Evolutionary conservation across 2,888 invertebrate genomes (phyloP).

Genomic region (Cepaea hortensis): DNA sequence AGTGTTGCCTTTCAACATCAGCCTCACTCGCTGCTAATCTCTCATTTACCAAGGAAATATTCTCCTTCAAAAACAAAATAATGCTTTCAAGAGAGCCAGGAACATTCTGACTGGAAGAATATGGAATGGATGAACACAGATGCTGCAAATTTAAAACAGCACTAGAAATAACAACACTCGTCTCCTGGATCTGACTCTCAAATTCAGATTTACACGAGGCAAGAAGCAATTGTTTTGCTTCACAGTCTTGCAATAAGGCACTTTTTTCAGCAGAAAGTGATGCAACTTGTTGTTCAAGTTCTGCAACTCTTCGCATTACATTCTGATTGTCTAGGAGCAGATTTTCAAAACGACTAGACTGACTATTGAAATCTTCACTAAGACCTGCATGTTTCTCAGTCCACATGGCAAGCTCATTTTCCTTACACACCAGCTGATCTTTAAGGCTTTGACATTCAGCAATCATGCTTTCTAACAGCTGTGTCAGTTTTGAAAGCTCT

Average conservation of each 20-base stretch:
- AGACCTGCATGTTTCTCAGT: neutral
- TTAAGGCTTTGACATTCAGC: slow-evolving; percentile 29
- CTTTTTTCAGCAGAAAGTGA: slow-evolving; percentile 35
- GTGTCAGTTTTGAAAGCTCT: slow-evolving; percentile 10
- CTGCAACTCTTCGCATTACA: slow-evolving; percentile 20
- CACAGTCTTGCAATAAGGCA: slow-evolving; percentile 38
- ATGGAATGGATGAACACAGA: slow-evolving; percentile 16
- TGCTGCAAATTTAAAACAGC: slow-evolving; percentile 20
- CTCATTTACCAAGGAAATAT: slow-evolving; percentile 1
- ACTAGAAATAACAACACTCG: slow-evolving; percentile 9
- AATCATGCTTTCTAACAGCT: neutral
- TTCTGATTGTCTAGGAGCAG: slow-evolving; percentile 15
- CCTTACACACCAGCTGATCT: neutral
- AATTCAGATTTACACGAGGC: slow-evolving; percentile 6
- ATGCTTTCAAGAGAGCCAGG: slow-evolving; percentile 6
- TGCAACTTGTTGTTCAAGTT: slow-evolving; percentile 36
- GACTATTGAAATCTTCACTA: slow-evolving; percentile 1
- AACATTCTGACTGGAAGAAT: neutral
- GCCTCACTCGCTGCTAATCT: neutral
- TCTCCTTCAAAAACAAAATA: slow-evolving; percentile 15
- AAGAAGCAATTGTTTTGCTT: neutral
- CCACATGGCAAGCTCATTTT: slow-evolving; percentile 6
- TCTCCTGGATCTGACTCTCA: slow-evolving; percentile 26
- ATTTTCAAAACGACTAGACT: slow-evolving; percentile 13
- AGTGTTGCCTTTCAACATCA: neutral